A percentile compares a stretch with the other conserved stretches of the same genome.
phyloP scores from a whole-genome alignment of 2,113 vertebrate species.

The Pachycephala philippinensis region DNA sequence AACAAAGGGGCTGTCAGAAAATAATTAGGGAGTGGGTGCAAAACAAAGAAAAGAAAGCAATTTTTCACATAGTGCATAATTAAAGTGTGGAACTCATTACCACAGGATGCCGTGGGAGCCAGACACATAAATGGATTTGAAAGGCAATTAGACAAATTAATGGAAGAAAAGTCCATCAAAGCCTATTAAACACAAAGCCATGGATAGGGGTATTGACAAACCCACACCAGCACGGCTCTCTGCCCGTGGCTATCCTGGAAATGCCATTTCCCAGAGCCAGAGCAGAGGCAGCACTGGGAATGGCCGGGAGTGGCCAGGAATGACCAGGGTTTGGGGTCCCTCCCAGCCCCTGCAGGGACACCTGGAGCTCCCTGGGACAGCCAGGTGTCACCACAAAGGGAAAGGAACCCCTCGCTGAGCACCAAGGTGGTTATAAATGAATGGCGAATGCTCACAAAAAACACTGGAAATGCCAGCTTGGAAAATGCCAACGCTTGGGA shows the following conservation, averaged over 20 bases:
- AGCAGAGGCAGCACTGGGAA: too few relatives aligned
- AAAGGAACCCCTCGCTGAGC: background rate
- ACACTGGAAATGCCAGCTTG: background rate
- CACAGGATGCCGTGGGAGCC: background rate
- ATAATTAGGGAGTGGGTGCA: slow-evolving; percentile 17
- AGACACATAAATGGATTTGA: slow-evolving; percentile 18
- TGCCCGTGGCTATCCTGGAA: accelerated
- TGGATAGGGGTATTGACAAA: background rate
- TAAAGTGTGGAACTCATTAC: slow-evolving; percentile 38
- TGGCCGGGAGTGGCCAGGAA: background rate
- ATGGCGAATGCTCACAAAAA: too few relatives aligned
- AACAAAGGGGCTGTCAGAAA: slow-evolving; percentile 3
- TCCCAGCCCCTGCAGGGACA: background rate
- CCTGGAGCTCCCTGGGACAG: background rate
- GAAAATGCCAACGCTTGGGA: background rate
- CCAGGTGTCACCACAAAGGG: background rate
- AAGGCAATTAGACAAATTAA: slow-evolving; percentile 58
- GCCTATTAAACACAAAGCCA: background rate
- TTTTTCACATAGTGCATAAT: slow-evolving; percentile 21
- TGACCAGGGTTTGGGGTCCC: too few relatives aligned
- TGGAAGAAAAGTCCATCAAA: slow-evolving; percentile 34
- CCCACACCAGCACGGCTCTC: background rate
- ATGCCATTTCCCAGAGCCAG: background rate
- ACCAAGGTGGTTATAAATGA: background rate
- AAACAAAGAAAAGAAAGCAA: slow-evolving; percentile 23